phyloP scores from a whole-genome alignment of 2,797 vertebrate genomes.

The Sebastes nivosus region DNA sequence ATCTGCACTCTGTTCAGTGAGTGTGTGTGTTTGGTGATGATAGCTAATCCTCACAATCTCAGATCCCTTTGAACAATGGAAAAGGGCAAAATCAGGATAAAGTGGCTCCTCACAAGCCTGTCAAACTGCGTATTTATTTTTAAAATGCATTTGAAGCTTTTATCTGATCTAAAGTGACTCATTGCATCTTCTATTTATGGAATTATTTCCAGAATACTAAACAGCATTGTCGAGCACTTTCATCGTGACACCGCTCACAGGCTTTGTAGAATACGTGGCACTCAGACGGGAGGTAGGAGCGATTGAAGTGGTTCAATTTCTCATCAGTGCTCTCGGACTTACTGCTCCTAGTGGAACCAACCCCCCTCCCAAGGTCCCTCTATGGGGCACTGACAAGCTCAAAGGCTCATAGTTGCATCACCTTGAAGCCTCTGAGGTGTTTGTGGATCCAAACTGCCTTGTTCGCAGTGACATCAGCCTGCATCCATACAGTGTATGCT shows the following conservation, averaged over 20 bases:
- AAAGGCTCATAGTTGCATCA: slow-evolving; percentile 23
- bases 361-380: neutral
- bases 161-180: slow-evolving; percentile 12
- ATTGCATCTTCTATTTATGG: neutral
- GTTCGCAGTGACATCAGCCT: slow-evolving; percentile 12
- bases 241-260: neutral
- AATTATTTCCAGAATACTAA: slow-evolving; percentile 3
- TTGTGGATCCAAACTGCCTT: neutral
- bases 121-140: slow-evolving; percentile 17
- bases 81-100: slow-evolving; percentile 15
- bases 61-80: slow-evolving; percentile 25
- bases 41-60: slow-evolving; percentile 30
- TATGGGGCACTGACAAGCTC: slow-evolving; percentile 20
- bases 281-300: neutral
- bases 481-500: neutral
- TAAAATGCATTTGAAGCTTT: slow-evolving; percentile 5
- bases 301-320: slow-evolving; percentile 6
- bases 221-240: neutral
- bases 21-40: neutral
- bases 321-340: slow-evolving; percentile 3
- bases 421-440: neutral
- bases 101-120: neutral
- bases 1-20: slow-evolving; percentile 24
- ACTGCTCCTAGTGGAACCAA: neutral
- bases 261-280: neutral